Conservation (phyloP, 2,113 vertebrate species). For the Centropus bengalensis region DNA sequence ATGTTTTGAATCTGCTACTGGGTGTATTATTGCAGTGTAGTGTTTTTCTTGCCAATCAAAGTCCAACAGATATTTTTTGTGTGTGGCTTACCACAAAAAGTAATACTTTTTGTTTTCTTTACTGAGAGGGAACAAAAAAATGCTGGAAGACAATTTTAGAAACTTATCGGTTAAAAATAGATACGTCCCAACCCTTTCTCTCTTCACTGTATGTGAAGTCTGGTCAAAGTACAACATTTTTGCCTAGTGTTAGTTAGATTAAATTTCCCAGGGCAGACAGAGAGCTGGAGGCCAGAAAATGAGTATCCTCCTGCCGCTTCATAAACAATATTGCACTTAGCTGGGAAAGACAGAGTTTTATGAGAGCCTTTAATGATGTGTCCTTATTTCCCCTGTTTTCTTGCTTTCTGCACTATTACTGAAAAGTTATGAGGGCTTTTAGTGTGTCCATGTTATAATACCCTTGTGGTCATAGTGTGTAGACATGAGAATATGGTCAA, state of each 20-base stretch:
- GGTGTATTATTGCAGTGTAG: slow-evolving; percentile 13
- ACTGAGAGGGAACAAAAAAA: slow-evolving; percentile 29
- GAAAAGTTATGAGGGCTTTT: slow-evolving; percentile 14
- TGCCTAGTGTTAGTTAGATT: slow-evolving; percentile 80
- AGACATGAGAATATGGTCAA: not conserved
- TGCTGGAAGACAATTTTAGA: slow-evolving; percentile 68
- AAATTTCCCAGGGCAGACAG: slow-evolving; percentile 74
- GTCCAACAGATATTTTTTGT: slow-evolving; percentile 29
- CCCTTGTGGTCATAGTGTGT: not conserved
- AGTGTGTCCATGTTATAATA: not conserved
- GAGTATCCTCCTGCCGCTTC: slow-evolving; percentile 63
- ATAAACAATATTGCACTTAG: slow-evolving; percentile 80
- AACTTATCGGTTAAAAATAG: slow-evolving; percentile 75
- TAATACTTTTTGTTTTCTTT: slow-evolving; percentile 51
- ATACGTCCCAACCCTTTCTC: slow-evolving; percentile 69
- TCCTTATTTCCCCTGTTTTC: slow-evolving; percentile 61
- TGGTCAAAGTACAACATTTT: slow-evolving; percentile 76
- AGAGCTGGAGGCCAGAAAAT: slow-evolving; percentile 69
- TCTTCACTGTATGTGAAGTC: slow-evolving; percentile 74
- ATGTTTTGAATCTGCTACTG: slow-evolving; percentile 55
- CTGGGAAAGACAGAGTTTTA: slow-evolving; percentile 49
- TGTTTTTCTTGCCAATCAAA: slow-evolving; percentile 16
- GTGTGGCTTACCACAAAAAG: slow-evolving; percentile 27
- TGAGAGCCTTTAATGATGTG: slow-evolving; percentile 37
- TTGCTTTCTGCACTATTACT: slow-evolving; percentile 60